A percentile compares a stretch with the other conserved stretches of the same genome.
Conservation (phyloP, 2,888 invertebrate species). For the Drosophila meridiana region DNA sequence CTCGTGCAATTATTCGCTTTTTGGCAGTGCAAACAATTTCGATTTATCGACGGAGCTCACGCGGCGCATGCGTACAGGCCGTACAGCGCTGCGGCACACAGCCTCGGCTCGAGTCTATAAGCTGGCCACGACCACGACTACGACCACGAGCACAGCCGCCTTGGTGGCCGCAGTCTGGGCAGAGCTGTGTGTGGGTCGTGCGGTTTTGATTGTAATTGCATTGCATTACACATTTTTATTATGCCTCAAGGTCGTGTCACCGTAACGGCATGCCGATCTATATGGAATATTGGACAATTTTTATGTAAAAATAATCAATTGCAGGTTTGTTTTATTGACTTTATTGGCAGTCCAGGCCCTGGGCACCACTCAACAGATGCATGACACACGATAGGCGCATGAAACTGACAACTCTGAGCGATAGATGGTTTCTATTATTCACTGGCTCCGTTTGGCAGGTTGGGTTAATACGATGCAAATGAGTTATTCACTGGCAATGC, state of each 20-base stretch:
- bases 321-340: slow-evolving; percentile 73
- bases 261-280: slow-evolving; percentile 46
- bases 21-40: slow-evolving; percentile 80
- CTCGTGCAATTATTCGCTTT: slow-evolving; percentile 79
- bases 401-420: slow-evolving; percentile 56
- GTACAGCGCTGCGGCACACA: not conserved
- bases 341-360: slow-evolving; percentile 57
- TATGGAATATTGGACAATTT: slow-evolving; percentile 67
- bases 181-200: slow-evolving; percentile 72
- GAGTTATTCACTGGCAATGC: not conserved
- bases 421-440: slow-evolving; percentile 46
- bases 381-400: slow-evolving; percentile 38
- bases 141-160: slow-evolving; percentile 2
- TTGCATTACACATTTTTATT: slow-evolving; percentile 76
- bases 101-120: slow-evolving; percentile 3
- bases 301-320: slow-evolving; percentile 74
- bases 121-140: slow-evolving; percentile 7
- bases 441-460: not conserved
- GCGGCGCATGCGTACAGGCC: slow-evolving; percentile 62
- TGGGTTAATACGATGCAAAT: slow-evolving; percentile 11
- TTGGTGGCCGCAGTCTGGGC: slow-evolving; percentile 39
- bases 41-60: slow-evolving; percentile 76
- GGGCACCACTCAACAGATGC: slow-evolving; percentile 40
- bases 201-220: slow-evolving; percentile 77
- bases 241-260: slow-evolving; percentile 75